phyloP scores from a whole-genome alignment of 1,140 invertebrate genomes.

The Acromyrmex charruanus region DNA sequence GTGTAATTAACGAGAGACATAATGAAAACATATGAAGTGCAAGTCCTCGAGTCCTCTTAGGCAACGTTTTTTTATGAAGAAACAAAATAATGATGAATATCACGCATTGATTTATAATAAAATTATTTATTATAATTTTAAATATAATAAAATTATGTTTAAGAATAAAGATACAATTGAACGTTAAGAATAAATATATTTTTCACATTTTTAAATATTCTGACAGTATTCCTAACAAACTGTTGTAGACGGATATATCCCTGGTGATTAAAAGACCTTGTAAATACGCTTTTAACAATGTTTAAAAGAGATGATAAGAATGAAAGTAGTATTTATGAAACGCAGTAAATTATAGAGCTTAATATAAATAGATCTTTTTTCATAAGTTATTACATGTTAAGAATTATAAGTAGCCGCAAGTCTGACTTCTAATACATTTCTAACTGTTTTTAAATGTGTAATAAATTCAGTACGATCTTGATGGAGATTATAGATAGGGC shows the following conservation, averaged over 20 bases:
- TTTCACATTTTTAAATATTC: not conserved
- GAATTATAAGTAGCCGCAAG: not conserved
- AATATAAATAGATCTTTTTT: slow-evolving; percentile 22
- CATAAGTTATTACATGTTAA: not conserved
- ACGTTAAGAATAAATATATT: not conserved
- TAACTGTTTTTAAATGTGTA: slow-evolving; percentile 23
- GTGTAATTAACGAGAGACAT: not conserved
- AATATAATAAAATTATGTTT: not conserved
- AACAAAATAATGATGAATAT: not conserved
- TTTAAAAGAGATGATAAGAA: not conserved
- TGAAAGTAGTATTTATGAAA: not conserved
- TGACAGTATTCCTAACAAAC: not conserved
- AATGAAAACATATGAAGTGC: slow-evolving; percentile 10
- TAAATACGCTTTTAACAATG: not conserved
- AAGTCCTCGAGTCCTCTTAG: not conserved
- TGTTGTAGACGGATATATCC: not conserved
- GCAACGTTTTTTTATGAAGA: not conserved
- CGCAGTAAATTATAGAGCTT: not conserved
- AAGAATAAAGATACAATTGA: not conserved
- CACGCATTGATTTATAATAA: not conserved
- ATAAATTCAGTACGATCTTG: slow-evolving; percentile 43
- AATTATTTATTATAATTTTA: not conserved
- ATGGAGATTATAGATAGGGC: slow-evolving; percentile 14
- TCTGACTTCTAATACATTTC: not conserved
- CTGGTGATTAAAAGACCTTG: not conserved